Evolutionary conservation across 2,888 invertebrate species (phyloP), one percentile per base, ranked within the genome.

Genomic region (Rotaria macrura): DNA sequence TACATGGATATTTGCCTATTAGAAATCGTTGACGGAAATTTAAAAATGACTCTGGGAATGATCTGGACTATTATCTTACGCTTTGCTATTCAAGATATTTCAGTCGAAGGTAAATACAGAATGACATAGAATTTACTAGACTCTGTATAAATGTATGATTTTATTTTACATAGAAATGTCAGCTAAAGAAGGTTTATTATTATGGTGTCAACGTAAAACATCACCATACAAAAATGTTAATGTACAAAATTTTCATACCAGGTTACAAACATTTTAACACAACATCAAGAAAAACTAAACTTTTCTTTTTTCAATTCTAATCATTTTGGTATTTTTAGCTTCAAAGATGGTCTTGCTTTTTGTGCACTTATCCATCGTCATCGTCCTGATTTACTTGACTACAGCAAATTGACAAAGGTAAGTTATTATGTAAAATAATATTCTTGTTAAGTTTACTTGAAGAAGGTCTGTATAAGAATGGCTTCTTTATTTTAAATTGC

Each of bases 221-320:
- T 98, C 98, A 83, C 99, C 99, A 55, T 99, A 99, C 93, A 97
- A 97, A 93, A 99, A 99, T 92, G 98, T 99, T 91, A 98, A 99
- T 92, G 98, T 99, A 88, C 98, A 99, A 92, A 99, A 99, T 94
- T 99, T 99, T 95, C 98, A 99, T 92, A 94, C 74, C 20, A 74
- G 74, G 74, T 74, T 40, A 20, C n/a, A n/a, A n/a, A n/a, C n/a
- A n/a, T n/a, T n/a, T n/a, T n/a, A n/a, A n/a, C n/a, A n/a, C n/a
- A n/a, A n/a, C 7, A 23, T 74, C 12, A 0, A 74, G 17, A 6
- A 23, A 5, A 23, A 40, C 10, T 25, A 12, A 10, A 43, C 17
- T 2, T 65, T 65, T 0, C 17, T 17, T 29, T 29, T 65, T 29
- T 65, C 0, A 29, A n/a, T n/a, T n/a, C 6, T 4, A n/a, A 29